These are phyloP conservation scores for Drosophila monieri DNA, from an alignment of 2,888 invertebrate genomes.

Conservation along the genomic window DNA sequence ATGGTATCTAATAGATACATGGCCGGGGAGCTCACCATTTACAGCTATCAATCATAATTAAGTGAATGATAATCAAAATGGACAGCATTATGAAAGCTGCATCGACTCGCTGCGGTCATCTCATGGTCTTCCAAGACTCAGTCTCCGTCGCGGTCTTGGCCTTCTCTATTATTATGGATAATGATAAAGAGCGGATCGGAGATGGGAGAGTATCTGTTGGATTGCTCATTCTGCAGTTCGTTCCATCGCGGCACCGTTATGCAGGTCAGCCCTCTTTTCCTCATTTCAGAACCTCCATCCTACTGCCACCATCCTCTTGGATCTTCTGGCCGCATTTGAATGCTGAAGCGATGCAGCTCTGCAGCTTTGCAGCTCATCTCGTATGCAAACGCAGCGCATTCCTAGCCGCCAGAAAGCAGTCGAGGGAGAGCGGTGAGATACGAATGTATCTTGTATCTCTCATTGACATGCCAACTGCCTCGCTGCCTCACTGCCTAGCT, in stretches of 20 bases:
- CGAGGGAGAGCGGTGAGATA: constrained; percentile 17
- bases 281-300: not conserved
- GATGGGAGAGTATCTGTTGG: constrained; percentile 24
- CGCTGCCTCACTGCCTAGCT: constrained; percentile 51
- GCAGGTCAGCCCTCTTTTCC: constrained; percentile 63
- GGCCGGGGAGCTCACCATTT: constrained; percentile 55
- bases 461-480: constrained; percentile 49
- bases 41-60: constrained; percentile 80
- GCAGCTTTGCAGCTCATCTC: constrained; percentile 53
- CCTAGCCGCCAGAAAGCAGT: constrained; percentile 12
- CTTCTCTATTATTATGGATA: constrained; percentile 66
- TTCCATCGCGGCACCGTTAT: constrained; percentile 66
- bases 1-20: constrained; percentile 63
- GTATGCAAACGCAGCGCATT: constrained; percentile 68
- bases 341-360: not conserved
- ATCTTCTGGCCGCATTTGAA: constrained; percentile 18
- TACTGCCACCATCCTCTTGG: not conserved
- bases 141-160: constrained; percentile 12
- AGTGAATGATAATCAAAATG: constrained; percentile 77
- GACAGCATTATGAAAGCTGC: constrained; percentile 66
- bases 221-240: constrained; percentile 49
- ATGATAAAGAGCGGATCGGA: constrained; percentile 68
- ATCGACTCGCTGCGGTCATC: constrained; percentile 30
- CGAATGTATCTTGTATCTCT: constrained; percentile 42
- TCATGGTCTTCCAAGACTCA: constrained; percentile 5